Evolutionary conservation across 2,797 vertebrate genomes (phyloP).

Genomic region (Botia kubotai): DNA sequence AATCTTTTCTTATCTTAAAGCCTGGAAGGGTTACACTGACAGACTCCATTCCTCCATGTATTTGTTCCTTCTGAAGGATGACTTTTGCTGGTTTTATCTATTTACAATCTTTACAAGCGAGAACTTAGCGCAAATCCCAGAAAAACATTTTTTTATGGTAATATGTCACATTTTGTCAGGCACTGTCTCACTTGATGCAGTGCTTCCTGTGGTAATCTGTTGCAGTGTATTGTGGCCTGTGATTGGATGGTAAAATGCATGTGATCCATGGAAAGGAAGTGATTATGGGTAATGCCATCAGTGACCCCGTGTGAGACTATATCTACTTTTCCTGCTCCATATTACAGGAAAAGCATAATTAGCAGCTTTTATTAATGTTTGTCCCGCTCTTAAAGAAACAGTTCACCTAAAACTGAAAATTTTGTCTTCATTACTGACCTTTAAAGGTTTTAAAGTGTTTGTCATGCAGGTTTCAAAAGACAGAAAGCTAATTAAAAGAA

Average conservation of each 20-base stretch:
- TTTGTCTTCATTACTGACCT: neutral
- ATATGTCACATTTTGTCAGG: neutral
- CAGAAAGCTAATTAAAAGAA: too few relatives aligned
- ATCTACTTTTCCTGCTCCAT: constrained; percentile 19
- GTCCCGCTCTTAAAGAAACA: too few relatives aligned
- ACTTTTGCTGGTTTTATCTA: constrained; percentile 31
- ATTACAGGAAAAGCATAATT: constrained; percentile 44
- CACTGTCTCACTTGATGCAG: neutral
- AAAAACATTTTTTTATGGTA: neutral
- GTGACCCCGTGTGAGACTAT: constrained; percentile 27
- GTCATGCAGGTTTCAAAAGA: too few relatives aligned
- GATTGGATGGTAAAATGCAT: constrained; percentile 38
- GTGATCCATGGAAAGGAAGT: constrained; percentile 50
- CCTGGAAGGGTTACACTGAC: constrained; percentile 61
- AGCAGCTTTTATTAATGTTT: neutral
- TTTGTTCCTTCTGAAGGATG: constrained; percentile 29
- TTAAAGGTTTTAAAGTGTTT: too few relatives aligned
- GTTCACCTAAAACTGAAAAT: neutral
- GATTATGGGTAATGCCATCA: constrained; percentile 45
- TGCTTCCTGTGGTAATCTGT: neutral
- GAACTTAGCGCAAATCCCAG: neutral
- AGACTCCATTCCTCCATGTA: constrained; percentile 61
- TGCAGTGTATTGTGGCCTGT: constrained; percentile 3
- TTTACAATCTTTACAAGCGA: neutral
- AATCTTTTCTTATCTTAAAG: constrained; percentile 66